Evolutionary conservation across 2,888 invertebrate species (phyloP).

Genomic region (Leucophenga montana): DNA sequence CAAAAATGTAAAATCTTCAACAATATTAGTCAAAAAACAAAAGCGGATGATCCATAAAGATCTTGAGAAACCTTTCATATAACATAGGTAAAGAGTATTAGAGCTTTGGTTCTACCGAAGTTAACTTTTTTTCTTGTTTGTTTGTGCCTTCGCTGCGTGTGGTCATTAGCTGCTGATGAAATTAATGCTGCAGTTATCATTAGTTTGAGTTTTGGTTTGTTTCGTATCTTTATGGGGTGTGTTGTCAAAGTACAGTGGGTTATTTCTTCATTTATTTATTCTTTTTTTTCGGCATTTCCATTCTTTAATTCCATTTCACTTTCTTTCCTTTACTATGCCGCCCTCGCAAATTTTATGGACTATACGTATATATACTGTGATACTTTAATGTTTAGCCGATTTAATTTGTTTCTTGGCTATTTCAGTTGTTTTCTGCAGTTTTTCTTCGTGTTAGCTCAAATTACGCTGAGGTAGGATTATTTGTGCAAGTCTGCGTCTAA

Average conservation of each 20-base stretch:
- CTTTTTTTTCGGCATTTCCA: conserved; percentile 9
- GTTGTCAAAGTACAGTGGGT: conserved; percentile 1
- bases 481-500: not conserved
- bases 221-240: not conserved
- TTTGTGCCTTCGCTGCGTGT: not conserved
- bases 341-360: not conserved
- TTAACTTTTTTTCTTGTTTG: no score
- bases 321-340: not conserved
- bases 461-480: not conserved
- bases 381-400: not conserved
- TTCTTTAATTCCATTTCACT: not conserved
- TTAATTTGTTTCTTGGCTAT: not conserved
- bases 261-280: not conserved
- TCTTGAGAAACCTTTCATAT: no score
- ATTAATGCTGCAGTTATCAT: conserved; percentile 45
- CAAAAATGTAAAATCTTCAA: no score
- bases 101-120: not conserved
- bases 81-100: no score
- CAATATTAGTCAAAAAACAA: no score
- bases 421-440: not conserved
- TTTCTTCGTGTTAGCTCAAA: not conserved
- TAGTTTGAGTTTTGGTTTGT: conserved; percentile 5
- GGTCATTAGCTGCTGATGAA: conserved; percentile 45
- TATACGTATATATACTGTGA: not conserved
- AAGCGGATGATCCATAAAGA: no score